Evolutionary conservation across 35 echinoderm and acorn worm species (phyloP), one percentile per base, ranked within the genome.

Genomic region (Heliocidaris erythrogramma): DNA sequence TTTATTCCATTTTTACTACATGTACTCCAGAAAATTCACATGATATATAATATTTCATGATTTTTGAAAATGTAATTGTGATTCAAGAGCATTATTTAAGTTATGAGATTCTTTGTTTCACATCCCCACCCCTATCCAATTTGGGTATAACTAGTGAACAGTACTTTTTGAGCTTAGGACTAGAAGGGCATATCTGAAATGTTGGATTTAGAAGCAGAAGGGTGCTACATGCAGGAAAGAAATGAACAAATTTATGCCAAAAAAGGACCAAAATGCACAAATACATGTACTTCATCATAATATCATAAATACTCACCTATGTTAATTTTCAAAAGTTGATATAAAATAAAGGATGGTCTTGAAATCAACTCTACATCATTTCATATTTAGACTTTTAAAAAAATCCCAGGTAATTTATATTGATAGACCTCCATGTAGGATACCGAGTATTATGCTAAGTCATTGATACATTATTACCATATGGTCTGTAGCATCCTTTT

Each of bases 1-100:
- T 78, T 78, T 78, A 78, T 78, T 78, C 65, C 65, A 78, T 71
- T 71, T 71, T 71, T n/a, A 71, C 27, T 78, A n/a, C 61, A 69
- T 78, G 5, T 78, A 78, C 52, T 78, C 65, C n/a, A 56, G 21
- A 78, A 78, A 7, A 78, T 78, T 24, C 65, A 27, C 8, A 78
- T n/a, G 5, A 78, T 24, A 21, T 5, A 56, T 10, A 10, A 56
- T 56, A 12, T 7, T 56, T 12, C 2, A 56, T 17, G 65, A 78
- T 78, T 7, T 78, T 27, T 6, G 21, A 18, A n/a, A 78, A 78
- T 78, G 65, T 78, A 27, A 0, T 27, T 21, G n/a, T n/a, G n/a
- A 27, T 78, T 78, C 27, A 78, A 78, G 65, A 78, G 3, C 21
- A n/a, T 78, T 56, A 56, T 56, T 56, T 10, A 56, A 56, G 52